Evolutionary conservation across 2,797 vertebrate species (phyloP), one percentile per base, ranked within the genome.

Genomic region (Hemibagrus guttatus): DNA sequence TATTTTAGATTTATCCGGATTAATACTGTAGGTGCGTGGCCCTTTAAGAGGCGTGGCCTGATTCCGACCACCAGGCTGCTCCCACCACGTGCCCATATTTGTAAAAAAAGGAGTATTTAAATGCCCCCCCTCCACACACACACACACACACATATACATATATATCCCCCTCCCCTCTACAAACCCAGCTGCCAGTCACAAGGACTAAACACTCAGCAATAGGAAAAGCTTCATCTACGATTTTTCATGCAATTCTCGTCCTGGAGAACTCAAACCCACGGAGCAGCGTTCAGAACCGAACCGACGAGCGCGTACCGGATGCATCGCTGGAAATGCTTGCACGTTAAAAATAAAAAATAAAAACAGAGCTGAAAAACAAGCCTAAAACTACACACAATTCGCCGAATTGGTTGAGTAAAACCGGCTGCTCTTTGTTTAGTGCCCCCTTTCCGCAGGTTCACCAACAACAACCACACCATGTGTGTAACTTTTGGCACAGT

Each of bases 181-280:
- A 61, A 88, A 86, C 89, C 91, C 90, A 93, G 92, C 95, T 97
- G 97, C 97, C 97, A 97, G 97, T 98, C 96, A 97, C 95, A 91
- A 91, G 86, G 90, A 90, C 92, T 92, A 93, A 94, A 94, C 95
- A 93, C 96, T 94, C 93, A 94, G 93, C 81, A 91, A 91, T 87
- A 91, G 89, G 91, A 89, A 92, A 91, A 85, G 84, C 87, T 69
- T 28, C n/a, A 31, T 19, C 42, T 6, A 8, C 13, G 42, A 66
- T 49, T 66, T 71, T 39, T 39, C 35, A 39, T 39, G 35, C 35
- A 39, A 2, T 39, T 39, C 35, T 39, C 35, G 1, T 46, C 2
- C 66, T 19, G 59, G 59, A 68, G 13, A 76, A 28, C 26, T 17
- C 46, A 76, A 17, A 19, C 49, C 13, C 13, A 28, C 26, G 12